Conservation (phyloP, 1,140 invertebrate species). For the Drosophila hydei region DNA sequence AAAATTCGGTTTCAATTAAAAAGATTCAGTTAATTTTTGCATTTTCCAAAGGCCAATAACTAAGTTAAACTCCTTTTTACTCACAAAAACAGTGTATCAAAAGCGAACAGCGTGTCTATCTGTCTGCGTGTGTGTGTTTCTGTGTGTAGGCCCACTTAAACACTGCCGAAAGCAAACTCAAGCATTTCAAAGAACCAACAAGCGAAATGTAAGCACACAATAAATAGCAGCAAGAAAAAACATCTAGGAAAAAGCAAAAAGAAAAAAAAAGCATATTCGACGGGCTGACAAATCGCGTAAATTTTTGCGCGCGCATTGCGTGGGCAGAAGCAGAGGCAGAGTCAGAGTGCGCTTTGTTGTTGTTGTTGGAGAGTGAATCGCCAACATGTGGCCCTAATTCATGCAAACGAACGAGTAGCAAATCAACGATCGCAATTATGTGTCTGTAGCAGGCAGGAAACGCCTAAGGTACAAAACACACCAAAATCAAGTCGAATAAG, state of each 20-base stretch:
- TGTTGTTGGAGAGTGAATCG: slow-evolving; percentile 20
- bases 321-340: slow-evolving; percentile 29
- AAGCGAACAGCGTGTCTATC: slow-evolving; percentile 19
- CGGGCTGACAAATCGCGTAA: slow-evolving; percentile 46
- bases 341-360: slow-evolving; percentile 19
- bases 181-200: slow-evolving; percentile 72
- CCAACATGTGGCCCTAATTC: slow-evolving; percentile 51
- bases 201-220: slow-evolving; percentile 54
- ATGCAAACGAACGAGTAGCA: slow-evolving; percentile 36
- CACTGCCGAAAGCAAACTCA: slow-evolving; percentile 79
- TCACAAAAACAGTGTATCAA: neutral
- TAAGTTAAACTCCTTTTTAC: neutral
- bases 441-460: slow-evolving; percentile 42
- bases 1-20: no score
- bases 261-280: slow-evolving; percentile 17
- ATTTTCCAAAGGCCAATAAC: no score
- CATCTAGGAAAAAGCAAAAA: slow-evolving; percentile 11
- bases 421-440: slow-evolving; percentile 40
- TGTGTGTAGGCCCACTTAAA: slow-evolving; percentile 76
- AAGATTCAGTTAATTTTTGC: no score
- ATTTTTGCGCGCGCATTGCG: slow-evolving; percentile 51
- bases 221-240: slow-evolving; percentile 36
- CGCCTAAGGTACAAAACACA: slow-evolving; percentile 35
- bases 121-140: slow-evolving; percentile 15
- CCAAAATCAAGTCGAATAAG: slow-evolving; percentile 2